phyloP scores from a whole-genome alignment of 2,113 vertebrate genomes.

The Oncorhynchus keta region DNA sequence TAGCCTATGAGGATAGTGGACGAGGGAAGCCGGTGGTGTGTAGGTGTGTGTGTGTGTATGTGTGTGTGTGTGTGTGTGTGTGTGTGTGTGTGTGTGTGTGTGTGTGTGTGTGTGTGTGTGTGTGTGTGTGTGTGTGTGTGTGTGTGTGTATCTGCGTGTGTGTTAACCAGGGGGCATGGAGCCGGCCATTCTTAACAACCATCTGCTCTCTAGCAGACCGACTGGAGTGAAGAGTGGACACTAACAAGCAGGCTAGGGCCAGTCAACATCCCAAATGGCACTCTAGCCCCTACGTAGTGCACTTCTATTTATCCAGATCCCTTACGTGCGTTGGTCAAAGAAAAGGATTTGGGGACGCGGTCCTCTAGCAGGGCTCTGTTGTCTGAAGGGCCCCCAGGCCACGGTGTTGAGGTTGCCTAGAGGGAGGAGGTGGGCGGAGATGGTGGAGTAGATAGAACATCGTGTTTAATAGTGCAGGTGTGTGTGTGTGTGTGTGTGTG shows the following conservation, averaged over 20 bases:
- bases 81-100: neutral
- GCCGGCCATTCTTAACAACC: conserved; percentile 69
- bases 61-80: neutral
- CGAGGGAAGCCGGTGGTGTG: neutral
- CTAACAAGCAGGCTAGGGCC: too few relatives aligned
- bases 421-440: conserved; percentile 12
- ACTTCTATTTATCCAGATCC: too few relatives aligned
- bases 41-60: neutral
- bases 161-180: conserved; percentile 58
- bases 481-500: neutral
- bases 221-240: too few relatives aligned
- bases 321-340: too few relatives aligned
- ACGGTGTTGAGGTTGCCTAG: conserved; percentile 10
- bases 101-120: neutral
- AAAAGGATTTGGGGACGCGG: too few relatives aligned
- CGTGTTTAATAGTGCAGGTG: neutral
- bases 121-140: conserved; percentile 25
- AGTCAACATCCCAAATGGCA: too few relatives aligned
- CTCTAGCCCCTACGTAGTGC: too few relatives aligned
- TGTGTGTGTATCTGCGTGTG: conserved; percentile 28
- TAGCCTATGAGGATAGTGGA: neutral
- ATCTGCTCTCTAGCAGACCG: conserved; percentile 65
- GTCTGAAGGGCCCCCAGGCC: conserved; percentile 53
- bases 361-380: conserved; percentile 47
- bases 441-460: conserved; percentile 31